phyloP scores from a whole-genome alignment of 2,888 invertebrate genomes.

The Drosophila subsilvestris region DNA sequence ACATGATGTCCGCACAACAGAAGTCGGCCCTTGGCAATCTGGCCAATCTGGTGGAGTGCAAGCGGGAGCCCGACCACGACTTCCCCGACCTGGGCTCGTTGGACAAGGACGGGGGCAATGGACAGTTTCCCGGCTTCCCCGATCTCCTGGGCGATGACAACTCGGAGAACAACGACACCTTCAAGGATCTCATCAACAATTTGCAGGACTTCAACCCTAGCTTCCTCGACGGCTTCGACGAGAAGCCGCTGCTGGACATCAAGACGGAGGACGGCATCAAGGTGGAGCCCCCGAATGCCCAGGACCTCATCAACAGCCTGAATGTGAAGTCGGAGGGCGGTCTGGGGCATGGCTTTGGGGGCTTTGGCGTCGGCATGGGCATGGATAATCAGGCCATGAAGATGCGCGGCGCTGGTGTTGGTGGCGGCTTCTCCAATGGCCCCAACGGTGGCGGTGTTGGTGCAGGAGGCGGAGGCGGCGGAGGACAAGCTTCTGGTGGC shows the following conservation, averaged over 20 bases:
- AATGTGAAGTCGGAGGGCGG: constrained; percentile 83
- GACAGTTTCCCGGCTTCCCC: constrained; percentile 91
- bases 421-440: constrained; percentile 46
- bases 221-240: constrained; percentile 91
- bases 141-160: constrained; percentile 94
- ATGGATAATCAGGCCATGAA: constrained; percentile 71
- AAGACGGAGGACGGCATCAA: constrained; percentile 84
- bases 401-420: constrained; percentile 52
- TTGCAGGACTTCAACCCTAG: constrained; percentile 92
- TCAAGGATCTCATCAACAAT: constrained; percentile 94
- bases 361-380: constrained; percentile 71
- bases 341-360: constrained; percentile 81
- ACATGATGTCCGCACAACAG: constrained; percentile 75
- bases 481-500: constrained; percentile 64
- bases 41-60: constrained; percentile 91
- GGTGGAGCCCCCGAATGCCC: constrained; percentile 83
- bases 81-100: constrained; percentile 94
- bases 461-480: constrained; percentile 70
- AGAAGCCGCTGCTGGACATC: constrained; percentile 84
- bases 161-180: constrained; percentile 91
- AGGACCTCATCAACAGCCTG: constrained; percentile 83
- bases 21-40: constrained; percentile 85
- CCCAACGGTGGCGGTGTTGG: constrained; percentile 48
- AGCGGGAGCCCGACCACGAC: constrained; percentile 92
- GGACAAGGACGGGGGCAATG: constrained; percentile 91